These are phyloP conservation scores for Choreutis nemorana DNA, from an alignment of 2,888 invertebrate species.

Conservation along the genomic window DNA sequence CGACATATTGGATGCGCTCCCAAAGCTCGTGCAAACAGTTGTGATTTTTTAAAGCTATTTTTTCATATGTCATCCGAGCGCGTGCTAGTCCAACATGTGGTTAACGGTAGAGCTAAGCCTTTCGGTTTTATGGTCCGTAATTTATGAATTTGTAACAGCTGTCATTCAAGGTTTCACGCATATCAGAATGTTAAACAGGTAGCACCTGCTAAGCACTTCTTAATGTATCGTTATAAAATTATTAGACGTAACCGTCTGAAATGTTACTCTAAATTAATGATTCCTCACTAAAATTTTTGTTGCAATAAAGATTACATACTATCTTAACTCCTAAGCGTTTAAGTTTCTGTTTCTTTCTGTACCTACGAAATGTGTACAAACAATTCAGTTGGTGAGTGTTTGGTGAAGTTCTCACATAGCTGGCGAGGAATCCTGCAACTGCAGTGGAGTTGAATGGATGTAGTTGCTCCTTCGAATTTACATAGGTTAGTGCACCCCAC, in stretches of 20 bases:
- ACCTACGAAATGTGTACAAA: slow-evolving; percentile 56
- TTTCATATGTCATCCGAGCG: slow-evolving; percentile 12
- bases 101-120: slow-evolving; percentile 12
- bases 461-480: slow-evolving; percentile 38
- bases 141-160: slow-evolving; percentile 21
- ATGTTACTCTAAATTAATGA: slow-evolving; percentile 3
- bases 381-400: slow-evolving; percentile 37
- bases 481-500: slow-evolving; percentile 44
- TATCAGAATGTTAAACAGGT: slow-evolving; percentile 7
- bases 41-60: slow-evolving; percentile 13
- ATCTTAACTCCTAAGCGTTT: slow-evolving; percentile 8
- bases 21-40: slow-evolving; percentile 12
- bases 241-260: slow-evolving; percentile 5
- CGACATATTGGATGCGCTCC: slow-evolving; percentile 28
- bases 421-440: slow-evolving; percentile 43
- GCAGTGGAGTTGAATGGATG: slow-evolving; percentile 37
- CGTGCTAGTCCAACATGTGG: slow-evolving; percentile 18
- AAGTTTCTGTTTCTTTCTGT: too few relatives aligned
- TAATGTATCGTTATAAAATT: neutral
- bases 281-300: neutral
- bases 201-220: slow-evolving; percentile 6
- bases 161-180: slow-evolving; percentile 11
- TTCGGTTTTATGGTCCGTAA: slow-evolving; percentile 19
- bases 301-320: neutral
- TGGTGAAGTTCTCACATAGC: slow-evolving; percentile 47